Base-by-base conservation (phyloP, 2,888 invertebrate genomes). In the Drosophila kambysellisi region DNA sequence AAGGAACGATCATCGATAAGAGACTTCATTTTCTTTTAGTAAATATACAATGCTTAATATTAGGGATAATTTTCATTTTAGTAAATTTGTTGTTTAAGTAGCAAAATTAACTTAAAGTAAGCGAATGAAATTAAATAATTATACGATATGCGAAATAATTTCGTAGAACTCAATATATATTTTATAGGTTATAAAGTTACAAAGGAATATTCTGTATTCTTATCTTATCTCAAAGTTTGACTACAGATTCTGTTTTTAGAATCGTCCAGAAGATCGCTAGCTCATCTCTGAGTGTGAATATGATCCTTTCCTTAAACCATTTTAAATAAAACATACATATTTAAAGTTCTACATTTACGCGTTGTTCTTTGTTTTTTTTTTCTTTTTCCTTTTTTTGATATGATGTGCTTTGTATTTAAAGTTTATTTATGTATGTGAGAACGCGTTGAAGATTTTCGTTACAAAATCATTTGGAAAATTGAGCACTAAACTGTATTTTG, bases 1-100 rank as follows among this genome's bases (percentile, higher is more conserved):
- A 88, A 88, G 88, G 88, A 88, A 88, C 88, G 88, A 89, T 88
- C 89, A 89, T 88, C 88, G 88, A 88, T 88, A 88, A 88, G 88
- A 88, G 88, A 88, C 85, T 86, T 89, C 74, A 89, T 82, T 87
- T 89, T 81, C 74, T 75, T 76, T 81, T 76, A 87, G 84, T 90
- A 81, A 82, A 86, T 89, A 79, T 89, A 87, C 88, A 88, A 74
- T 89, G 71, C 88, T 88, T 89, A 85, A 68, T 73, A 60, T 79
- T 79, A 88, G 64, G 70, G 51, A 59, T 70, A 70, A 66, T 60
- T 63, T 62, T 64, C n/a, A 37, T 30, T 72, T 68, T 66, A 37
- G 57, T 52, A 51, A 73, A 54, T 76, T 67, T 30, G 2, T 25
- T 48, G 12, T 48, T 62, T 32, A 12, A 71, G 66, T 32, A 33